Percentiles rank a stretch among this genome's conserved stretches.
phyloP scores from a whole-genome alignment of 2,888 invertebrate species.

The Scaptomyza caliginosa region DNA sequence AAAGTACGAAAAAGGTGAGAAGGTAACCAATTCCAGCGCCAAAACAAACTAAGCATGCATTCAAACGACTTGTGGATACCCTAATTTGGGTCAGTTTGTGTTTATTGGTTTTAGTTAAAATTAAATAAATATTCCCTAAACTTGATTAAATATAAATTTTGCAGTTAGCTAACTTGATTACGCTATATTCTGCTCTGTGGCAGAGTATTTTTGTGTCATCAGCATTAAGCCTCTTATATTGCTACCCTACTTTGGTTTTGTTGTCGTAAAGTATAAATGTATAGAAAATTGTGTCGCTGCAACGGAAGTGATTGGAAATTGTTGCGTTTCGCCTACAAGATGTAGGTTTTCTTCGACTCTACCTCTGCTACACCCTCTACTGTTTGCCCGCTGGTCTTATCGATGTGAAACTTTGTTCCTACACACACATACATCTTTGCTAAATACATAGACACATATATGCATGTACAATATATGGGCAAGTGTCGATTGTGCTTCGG shows the following conservation, averaged over 20 bases:
- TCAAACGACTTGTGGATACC: constrained; percentile 43
- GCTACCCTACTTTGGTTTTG: constrained; percentile 1
- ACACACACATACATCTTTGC: constrained; percentile 21
- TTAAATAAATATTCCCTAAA: no score
- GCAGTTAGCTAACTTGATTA: no score
- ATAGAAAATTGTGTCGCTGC: constrained; percentile 76
- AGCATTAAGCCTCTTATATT: background rate
- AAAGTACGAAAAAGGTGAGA: constrained; percentile 4
- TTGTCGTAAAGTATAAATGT: constrained; percentile 67
- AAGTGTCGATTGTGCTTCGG: constrained; percentile 15
- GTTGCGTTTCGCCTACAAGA: constrained; percentile 59
- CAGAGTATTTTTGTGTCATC: background rate
- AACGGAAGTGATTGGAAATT: constrained; percentile 81
- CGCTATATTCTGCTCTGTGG: no score
- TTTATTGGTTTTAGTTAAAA: no score
- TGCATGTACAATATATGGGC: constrained; percentile 17
- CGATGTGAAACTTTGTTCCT: constrained; percentile 59
- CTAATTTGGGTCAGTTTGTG: background rate
- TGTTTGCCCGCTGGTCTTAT: constrained; percentile 51
- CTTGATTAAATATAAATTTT: no score
- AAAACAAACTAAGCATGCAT: constrained; percentile 67
- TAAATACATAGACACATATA: constrained; percentile 36
- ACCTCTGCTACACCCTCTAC: constrained; percentile 41
- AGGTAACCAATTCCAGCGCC: constrained; percentile 34
- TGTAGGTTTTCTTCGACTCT: constrained; percentile 15